Conservation (phyloP, 2,113 vertebrate species). For the Etheostoma cragini region DNA sequence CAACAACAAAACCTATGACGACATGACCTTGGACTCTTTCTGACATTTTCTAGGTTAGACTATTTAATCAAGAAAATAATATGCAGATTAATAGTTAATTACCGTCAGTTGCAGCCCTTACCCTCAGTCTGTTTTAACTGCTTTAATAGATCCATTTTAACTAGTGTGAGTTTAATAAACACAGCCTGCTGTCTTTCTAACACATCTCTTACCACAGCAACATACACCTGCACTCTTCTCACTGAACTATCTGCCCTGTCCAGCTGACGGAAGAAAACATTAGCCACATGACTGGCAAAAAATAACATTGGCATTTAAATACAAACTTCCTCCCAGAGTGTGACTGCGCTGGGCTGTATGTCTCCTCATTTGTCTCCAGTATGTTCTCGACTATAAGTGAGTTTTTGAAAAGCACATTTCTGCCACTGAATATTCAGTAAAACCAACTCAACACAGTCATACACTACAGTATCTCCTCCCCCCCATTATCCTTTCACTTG, state of each 20-base stretch:
- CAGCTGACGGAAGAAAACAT: constrained; percentile 2
- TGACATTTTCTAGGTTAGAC: background rate
- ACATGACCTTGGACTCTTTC: constrained; percentile 1
- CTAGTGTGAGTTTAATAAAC: background rate
- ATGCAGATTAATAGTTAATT: background rate
- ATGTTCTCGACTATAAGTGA: background rate
- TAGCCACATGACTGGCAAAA: background rate
- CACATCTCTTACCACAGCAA: background rate
- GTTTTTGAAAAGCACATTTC: constrained; percentile 23
- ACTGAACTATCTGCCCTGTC: constrained; percentile 3
- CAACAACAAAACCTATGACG: constrained; percentile 4
- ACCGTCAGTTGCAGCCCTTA: background rate
- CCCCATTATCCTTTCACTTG: constrained; percentile 41
- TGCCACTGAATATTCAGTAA: constrained; percentile 2
- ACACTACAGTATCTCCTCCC: constrained; percentile 5
- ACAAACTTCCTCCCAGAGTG: background rate
- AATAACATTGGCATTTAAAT: background rate
- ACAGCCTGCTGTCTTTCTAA: background rate
- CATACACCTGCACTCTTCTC: constrained; percentile 2
- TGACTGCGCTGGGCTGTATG: background rate
- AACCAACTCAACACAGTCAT: background rate
- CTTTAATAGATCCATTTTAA: background rate
- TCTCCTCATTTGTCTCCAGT: background rate
- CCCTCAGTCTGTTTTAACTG: background rate
- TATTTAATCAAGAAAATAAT: background rate